Evolutionary conservation across 2,888 invertebrate genomes (phyloP).

Genomic region (Helobdella robusta): DNA sequence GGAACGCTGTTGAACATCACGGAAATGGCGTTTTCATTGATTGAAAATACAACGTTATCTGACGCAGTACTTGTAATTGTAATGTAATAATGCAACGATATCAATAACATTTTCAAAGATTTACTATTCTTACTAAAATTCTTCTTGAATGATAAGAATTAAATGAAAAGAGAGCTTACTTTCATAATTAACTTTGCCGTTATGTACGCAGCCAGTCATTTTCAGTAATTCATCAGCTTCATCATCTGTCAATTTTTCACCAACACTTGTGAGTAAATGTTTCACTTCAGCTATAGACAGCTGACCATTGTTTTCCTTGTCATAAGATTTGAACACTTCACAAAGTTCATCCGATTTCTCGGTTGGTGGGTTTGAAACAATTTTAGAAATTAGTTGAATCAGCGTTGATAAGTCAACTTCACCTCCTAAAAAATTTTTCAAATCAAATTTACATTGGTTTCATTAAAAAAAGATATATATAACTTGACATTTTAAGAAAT

Average conservation of each 20-base stretch:
- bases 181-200: conserved; percentile 33
- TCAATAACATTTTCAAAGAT: too few relatives aligned
- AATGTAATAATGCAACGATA: too few relatives aligned
- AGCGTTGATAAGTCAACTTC: conserved; percentile 32
- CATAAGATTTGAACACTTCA: conserved; percentile 34
- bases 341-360: conserved; percentile 30
- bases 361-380: conserved; percentile 32
- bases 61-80: too few relatives aligned
- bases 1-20: too few relatives aligned
- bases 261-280: conserved; percentile 35
- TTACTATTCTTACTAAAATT: too few relatives aligned
- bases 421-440: conserved; percentile 25
- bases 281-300: conserved; percentile 31
- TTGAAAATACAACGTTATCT: too few relatives aligned
- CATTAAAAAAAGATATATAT: too few relatives aligned
- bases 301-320: conserved; percentile 30
- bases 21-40: too few relatives aligned
- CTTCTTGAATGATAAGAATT: too few relatives aligned
- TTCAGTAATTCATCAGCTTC: conserved; percentile 32
- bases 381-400: conserved; percentile 30
- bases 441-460: not conserved
- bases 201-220: conserved; percentile 30
- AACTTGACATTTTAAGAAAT: too few relatives aligned
- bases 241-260: conserved; percentile 35
- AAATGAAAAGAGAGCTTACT: too few relatives aligned